Evolutionary conservation across 2,113 vertebrate genomes (phyloP).

Genomic region (Asarcornis scutulata): DNA sequence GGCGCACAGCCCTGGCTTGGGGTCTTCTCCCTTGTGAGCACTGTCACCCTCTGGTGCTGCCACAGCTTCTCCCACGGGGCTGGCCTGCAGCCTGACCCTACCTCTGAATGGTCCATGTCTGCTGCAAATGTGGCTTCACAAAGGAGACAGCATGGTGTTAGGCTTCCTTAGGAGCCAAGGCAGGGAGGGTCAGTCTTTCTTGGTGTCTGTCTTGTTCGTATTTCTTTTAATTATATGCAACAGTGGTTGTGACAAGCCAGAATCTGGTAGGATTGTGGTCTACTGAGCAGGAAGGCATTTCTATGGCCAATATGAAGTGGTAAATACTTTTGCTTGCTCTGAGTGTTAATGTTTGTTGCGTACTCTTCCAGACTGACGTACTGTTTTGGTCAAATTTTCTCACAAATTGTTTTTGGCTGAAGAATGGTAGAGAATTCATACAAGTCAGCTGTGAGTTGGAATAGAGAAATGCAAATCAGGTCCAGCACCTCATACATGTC

Average conservation of each 20-base stretch:
- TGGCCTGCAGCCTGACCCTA: fast-evolving
- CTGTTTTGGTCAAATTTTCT: background rate
- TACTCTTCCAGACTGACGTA: background rate
- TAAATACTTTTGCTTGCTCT: background rate
- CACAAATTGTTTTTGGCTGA: background rate
- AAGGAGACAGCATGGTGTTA: too few species aligned
- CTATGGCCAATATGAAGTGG: background rate
- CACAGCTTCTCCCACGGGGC: fast-evolving
- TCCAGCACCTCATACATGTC: background rate
- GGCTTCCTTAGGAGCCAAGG: background rate
- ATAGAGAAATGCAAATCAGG: background rate
- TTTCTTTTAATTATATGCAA: background rate
- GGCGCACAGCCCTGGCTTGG: background rate
- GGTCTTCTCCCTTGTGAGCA: background rate
- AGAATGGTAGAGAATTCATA: background rate
- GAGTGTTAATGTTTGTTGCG: background rate
- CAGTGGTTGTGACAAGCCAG: too few species aligned
- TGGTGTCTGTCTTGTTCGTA: background rate
- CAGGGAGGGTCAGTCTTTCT: background rate
- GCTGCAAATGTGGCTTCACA: fast-evolving
- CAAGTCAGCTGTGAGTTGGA: background rate
- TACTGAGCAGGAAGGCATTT: background rate
- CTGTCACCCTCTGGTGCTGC: fast-evolving
- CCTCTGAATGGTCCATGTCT: background rate
- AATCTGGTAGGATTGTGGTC: background rate